Percentiles rank a stretch among this genome's conserved stretches.
Evolutionary conservation across 2,113 vertebrate species (phyloP).

Genomic region (Crotophaga sulcirostris): DNA sequence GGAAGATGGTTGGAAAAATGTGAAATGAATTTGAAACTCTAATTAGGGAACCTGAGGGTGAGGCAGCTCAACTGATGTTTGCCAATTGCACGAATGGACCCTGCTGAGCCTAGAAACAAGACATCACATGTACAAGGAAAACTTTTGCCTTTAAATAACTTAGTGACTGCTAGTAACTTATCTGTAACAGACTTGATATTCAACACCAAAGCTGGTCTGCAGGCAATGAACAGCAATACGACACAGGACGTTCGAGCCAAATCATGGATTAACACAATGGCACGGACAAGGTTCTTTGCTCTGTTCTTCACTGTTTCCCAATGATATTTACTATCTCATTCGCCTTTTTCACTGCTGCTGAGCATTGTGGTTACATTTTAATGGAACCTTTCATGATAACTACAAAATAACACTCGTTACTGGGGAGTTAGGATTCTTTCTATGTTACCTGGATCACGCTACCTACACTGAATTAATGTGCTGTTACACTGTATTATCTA

Average conservation of each 20-base stretch:
- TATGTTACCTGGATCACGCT: background rate
- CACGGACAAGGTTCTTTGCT: background rate
- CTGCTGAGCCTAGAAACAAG: background rate
- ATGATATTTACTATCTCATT: background rate
- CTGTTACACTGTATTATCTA: background rate
- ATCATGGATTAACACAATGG: background rate
- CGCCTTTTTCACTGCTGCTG: background rate
- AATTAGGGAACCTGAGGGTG: background rate
- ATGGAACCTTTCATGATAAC: background rate
- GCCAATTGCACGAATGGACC: background rate
- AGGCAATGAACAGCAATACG: background rate
- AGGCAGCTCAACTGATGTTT: background rate
- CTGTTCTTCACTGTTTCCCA: background rate
- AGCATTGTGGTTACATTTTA: background rate
- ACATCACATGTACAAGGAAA: background rate
- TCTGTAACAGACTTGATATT: background rate
- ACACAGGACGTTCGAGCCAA: background rate
- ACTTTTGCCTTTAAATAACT: background rate
- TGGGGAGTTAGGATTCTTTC: background rate
- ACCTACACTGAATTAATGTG: background rate
- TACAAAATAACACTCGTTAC: background rate
- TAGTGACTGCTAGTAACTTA: background rate
- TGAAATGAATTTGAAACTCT: background rate
- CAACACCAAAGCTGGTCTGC: background rate
- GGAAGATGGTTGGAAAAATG: background rate